Evolutionary conservation across 2,888 invertebrate species (phyloP).

Genomic region (Cylloceria caligata): DNA sequence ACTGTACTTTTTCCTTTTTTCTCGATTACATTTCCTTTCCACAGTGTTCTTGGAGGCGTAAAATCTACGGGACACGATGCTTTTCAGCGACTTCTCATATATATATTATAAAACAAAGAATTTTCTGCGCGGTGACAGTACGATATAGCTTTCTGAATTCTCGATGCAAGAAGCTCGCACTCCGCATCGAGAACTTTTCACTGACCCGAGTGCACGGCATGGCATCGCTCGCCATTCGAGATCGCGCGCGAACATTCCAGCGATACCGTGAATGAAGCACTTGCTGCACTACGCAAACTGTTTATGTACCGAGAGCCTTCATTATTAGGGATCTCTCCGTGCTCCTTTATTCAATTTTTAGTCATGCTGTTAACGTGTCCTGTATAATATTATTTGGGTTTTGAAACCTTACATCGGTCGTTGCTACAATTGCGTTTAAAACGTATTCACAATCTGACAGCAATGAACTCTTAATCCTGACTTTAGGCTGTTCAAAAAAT

Average conservation of each 20-base stretch:
- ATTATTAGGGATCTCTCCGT: constrained; percentile 21
- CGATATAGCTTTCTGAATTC: background rate
- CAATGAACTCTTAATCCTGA: background rate
- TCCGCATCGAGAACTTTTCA: constrained; percentile 12
- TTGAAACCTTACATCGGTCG: background rate
- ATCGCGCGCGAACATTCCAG: constrained; percentile 28
- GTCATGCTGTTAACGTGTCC: background rate
- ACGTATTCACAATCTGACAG: no score
- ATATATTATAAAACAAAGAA: no score
- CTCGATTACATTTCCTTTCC: no score
- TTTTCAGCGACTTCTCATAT: no score
- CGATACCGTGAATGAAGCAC: constrained; percentile 11
- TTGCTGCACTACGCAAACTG: constrained; percentile 28
- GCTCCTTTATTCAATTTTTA: background rate
- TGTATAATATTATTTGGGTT: background rate
- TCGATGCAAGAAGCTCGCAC: background rate
- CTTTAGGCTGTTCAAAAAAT: background rate
- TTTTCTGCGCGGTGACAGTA: background rate
- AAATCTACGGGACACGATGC: no score
- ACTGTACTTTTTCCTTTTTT: background rate
- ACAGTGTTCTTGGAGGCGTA: no score
- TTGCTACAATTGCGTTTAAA: background rate
- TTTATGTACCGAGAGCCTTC: constrained; percentile 31
- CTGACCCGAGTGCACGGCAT: constrained; percentile 32
- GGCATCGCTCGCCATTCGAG: constrained; percentile 36